phyloP scores from a whole-genome alignment of 2,113 vertebrate species.

The Sakesphorus luctuosus region DNA sequence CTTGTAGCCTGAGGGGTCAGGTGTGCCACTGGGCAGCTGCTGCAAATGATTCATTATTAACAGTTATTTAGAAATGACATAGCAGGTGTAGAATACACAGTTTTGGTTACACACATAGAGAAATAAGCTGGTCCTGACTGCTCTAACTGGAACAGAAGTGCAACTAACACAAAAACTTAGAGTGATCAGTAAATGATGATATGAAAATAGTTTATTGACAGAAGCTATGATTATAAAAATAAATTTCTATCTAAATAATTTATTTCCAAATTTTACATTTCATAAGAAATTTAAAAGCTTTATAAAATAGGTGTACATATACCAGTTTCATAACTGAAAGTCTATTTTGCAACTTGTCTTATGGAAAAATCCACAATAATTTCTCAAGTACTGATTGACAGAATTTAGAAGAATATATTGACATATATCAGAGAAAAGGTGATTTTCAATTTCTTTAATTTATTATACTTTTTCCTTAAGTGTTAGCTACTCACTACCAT shows the following conservation, averaged over 20 bases:
- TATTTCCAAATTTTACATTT: not conserved
- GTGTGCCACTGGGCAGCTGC: too few relatives aligned
- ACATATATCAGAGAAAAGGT: not conserved
- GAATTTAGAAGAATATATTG: not conserved
- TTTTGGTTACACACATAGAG: too few relatives aligned
- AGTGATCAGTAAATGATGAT: not conserved
- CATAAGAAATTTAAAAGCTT: not conserved
- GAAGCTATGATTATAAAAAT: not conserved
- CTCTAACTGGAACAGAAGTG: not conserved
- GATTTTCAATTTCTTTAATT: not conserved
- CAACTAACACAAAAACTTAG: not conserved
- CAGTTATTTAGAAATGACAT: too few relatives aligned
- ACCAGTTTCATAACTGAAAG: not conserved
- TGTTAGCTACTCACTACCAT: not conserved
- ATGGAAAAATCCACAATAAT: not conserved
- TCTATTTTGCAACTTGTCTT: not conserved
- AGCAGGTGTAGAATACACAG: too few relatives aligned
- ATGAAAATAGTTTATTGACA: not conserved
- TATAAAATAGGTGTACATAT: not conserved
- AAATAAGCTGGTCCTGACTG: too few relatives aligned
- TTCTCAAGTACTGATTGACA: not conserved
- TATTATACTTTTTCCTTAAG: not conserved
- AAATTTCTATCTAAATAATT: not conserved
- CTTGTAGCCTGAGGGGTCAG: too few relatives aligned
- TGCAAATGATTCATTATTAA: too few relatives aligned